phyloP scores from a whole-genome alignment of 92 coral and sea anemone species.

The Epizoanthus rinbou region DNA sequence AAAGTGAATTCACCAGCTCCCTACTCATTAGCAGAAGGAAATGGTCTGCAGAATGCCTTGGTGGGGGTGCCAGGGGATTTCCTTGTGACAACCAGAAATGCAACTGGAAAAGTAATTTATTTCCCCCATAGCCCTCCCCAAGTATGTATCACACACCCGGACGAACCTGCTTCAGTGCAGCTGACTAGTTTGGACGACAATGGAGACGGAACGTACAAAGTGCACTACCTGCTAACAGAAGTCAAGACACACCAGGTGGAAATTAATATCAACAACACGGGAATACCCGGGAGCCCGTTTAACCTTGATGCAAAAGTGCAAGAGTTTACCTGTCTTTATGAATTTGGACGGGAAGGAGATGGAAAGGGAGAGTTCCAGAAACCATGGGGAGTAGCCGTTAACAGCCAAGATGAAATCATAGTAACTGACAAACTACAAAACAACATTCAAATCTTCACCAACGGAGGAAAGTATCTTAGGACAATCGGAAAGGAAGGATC shows the following conservation, averaged over 20 bases:
- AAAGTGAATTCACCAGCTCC: conserved; percentile 14
- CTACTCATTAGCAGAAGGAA: conserved; percentile 21
- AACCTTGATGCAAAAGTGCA: conserved; percentile 27
- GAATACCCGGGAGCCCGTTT: conserved; percentile 36
- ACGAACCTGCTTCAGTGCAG: background rate
- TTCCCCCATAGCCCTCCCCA: conserved; percentile 6
- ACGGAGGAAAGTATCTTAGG: conserved; percentile 26
- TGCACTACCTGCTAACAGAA: conserved; percentile 9
- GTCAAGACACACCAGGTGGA: conserved; percentile 8
- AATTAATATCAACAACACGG: conserved; percentile 7
- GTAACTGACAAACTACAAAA: conserved; percentile 38
- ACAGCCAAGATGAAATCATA: conserved; percentile 19
- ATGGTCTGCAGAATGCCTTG: conserved; percentile 23
- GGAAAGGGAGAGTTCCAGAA: conserved; percentile 33
- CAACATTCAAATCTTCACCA: conserved; percentile 36
- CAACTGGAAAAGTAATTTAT: conserved; percentile 6
- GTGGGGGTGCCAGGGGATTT: conserved; percentile 6
- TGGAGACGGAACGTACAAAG: conserved; percentile 26
- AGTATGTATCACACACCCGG: conserved; percentile 3
- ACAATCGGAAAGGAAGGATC: conserved; percentile 40
- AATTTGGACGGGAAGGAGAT: conserved; percentile 33
- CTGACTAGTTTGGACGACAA: conserved; percentile 13
- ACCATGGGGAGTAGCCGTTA: conserved; percentile 44
- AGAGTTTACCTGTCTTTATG: conserved; percentile 13
- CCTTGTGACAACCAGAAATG: conserved; percentile 12